Base-by-base conservation (phyloP, 2,113 vertebrate species). In the Micronisus gabar region DNA sequence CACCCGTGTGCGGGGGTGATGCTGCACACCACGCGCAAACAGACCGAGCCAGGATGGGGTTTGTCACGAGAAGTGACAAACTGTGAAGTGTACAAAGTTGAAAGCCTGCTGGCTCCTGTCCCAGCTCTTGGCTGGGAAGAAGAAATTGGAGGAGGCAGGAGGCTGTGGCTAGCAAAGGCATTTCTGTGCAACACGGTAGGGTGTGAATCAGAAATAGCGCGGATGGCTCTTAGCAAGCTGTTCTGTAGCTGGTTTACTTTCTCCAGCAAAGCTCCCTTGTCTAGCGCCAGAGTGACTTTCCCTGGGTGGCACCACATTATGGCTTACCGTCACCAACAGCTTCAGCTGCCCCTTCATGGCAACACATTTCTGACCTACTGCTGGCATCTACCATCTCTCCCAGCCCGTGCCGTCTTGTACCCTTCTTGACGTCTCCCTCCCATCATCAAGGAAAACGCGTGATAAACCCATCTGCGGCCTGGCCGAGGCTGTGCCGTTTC, bases 11-110 rank as follows among this genome's bases (percentile, higher is more conserved):
- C 2, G 10, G 22, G 30, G 55, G 23, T 18, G 62, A 47, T 36
- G 61, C 26, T 38, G 43, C 56, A 2, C 36, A 1, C 36, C 2
- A 0, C 0, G 3, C 2, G 2, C 61, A 14, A 10, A 15, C 25
- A 66, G 62, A 15, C 19, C 0, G 2, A 26, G 65, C 3, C 2
- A 26, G 58, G 41, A 45, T 5, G 17, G 58, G 36, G 18, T 21
- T 41, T 74, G 61, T 10, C 82, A 17, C 0, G 17, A n/a, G 41
- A 26, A 94, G 78, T 58, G 89, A 45, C 66, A 81, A 52, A n/a
- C 76, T 38, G 83, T 9, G 53, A 67, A 38, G 47, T 3, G 30
- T 9, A 13, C 58, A 2, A 6, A 55, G 88, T 5, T 36, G 67
- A 66, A 19, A 80, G 36, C 13, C 68, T 68, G 68, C 89, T 97